These are phyloP conservation scores for Felis chaus DNA, from an alignment of 2,113 vertebrate species.

Conservation along the genomic window DNA sequence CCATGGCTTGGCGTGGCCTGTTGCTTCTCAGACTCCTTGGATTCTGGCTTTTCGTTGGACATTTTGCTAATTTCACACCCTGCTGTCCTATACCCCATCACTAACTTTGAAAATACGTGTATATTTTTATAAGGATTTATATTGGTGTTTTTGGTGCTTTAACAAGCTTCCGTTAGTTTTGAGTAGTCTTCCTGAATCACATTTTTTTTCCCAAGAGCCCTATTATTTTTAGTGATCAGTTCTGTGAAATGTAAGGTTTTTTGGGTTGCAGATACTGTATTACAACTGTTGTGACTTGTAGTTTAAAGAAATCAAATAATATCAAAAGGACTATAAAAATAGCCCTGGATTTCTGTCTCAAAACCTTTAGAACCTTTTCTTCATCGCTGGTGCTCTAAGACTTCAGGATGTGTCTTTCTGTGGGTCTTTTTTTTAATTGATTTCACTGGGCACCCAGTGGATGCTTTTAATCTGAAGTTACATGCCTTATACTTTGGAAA, in stretches of 20 bases:
- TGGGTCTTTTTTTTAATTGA: neutral
- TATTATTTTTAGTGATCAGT: conserved; percentile 19
- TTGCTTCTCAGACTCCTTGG: neutral
- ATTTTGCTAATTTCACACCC: neutral
- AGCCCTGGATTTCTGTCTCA: conserved; percentile 20
- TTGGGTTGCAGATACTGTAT: neutral
- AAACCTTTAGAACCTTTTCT: conserved; percentile 25
- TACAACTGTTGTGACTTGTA: conserved; percentile 4
- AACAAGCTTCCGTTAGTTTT: neutral
- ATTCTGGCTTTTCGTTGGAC: neutral
- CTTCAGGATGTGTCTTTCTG: conserved; percentile 37
- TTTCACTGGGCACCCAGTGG: neutral
- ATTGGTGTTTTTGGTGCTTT: neutral
- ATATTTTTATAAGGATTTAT: neutral
- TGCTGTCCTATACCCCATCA: neutral
- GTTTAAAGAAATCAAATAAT: conserved; percentile 40
- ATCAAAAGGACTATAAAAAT: conserved; percentile 52
- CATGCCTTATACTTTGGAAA: neutral
- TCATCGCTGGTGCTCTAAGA: neutral
- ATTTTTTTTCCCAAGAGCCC: neutral
- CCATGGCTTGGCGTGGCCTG: neutral
- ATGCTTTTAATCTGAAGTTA: conserved; percentile 44
- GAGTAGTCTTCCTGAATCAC: neutral
- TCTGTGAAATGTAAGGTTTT: conserved; percentile 26
- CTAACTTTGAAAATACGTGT: neutral